These are phyloP conservation scores for Paratrypauchen microcephalus DNA, from an alignment of 2,797 vertebrate species.

Conservation along the genomic window DNA sequence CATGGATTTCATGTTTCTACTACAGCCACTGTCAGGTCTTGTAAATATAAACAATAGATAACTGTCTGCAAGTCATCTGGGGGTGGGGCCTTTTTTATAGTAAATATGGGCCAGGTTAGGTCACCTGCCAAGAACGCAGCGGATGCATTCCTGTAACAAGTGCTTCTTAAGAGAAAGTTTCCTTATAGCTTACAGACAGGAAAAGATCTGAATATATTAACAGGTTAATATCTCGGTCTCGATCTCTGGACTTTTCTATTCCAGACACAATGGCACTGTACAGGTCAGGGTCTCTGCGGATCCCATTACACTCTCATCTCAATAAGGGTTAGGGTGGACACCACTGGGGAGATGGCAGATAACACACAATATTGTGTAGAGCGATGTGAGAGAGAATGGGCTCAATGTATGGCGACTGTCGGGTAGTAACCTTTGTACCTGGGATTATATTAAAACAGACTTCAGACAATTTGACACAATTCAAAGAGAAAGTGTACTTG, in stretches of 20 bases:
- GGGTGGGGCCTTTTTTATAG: background rate
- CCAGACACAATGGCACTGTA: background rate
- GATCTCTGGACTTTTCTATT: background rate
- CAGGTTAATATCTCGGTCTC: background rate
- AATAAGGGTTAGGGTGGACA: background rate
- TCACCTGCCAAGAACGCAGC: background rate
- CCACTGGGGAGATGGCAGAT: background rate
- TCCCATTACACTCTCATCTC: background rate
- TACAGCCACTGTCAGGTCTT: background rate
- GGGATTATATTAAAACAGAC: background rate
- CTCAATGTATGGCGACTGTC: background rate
- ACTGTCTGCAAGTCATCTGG: background rate
- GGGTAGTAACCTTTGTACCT: background rate
- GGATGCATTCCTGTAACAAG: background rate
- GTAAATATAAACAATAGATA: constrained; percentile 1
- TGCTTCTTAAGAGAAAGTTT: background rate
- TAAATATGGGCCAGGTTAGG: background rate
- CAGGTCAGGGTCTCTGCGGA: background rate
- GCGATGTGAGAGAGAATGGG: background rate
- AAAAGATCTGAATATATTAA: constrained; percentile 1
- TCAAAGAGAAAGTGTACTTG: too few relatives aligned
- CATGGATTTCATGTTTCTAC: constrained; percentile 16
- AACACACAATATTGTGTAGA: background rate
- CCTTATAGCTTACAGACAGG: background rate
- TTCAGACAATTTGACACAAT: background rate